Base-by-base conservation (phyloP, 2,888 invertebrate genomes). In the Agrochola litura region DNA sequence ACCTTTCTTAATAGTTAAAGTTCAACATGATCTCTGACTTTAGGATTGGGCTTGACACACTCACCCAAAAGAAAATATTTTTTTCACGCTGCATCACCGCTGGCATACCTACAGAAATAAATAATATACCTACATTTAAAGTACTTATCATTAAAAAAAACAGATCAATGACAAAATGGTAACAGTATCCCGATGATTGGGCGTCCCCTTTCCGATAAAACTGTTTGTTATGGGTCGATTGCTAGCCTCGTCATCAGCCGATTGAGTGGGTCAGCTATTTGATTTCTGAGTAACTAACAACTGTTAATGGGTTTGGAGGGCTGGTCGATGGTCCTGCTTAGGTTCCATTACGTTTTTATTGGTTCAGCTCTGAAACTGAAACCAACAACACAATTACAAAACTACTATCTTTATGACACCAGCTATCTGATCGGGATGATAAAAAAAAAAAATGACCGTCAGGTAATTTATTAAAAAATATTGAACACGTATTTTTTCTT, bases 161-260 rank as follows among this genome's bases (percentile, higher is more conserved):
- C 87, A 78, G 82, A 84, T 89, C 89, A 83, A 89, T 89, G 89
- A 89, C 89, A 81, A 79, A 68, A 64, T 25, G 63, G 89, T 87
- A 86, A 89, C 76, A 0, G 14, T 63, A 87, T 75, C 69, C 82
- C 25, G 54, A 75, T 70, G 86, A 89, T 89, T 88, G 86, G 90
- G 83, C 90, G 89, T 84, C 90, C 90, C 82, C 88, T 68, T 82
- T 67, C 46, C 14, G 90, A 89, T 89, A 90, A 81, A 43, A 43
- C 9, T 79, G 77, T 89, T 85, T 83, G 73, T 83, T 76, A 46
- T 80, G 61, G 60, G 43, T 75, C 43, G 58, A 64, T 77, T 58
- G 25, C 71, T 68, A 49, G 37, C 54, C 2, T 56, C 60, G 87
- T 79, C 84, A 86, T 84, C 74, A 64, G 3, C 10, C 12, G 14